phyloP scores from a whole-genome alignment of 2,888 invertebrate species.

The Alsophila aescularia region DNA sequence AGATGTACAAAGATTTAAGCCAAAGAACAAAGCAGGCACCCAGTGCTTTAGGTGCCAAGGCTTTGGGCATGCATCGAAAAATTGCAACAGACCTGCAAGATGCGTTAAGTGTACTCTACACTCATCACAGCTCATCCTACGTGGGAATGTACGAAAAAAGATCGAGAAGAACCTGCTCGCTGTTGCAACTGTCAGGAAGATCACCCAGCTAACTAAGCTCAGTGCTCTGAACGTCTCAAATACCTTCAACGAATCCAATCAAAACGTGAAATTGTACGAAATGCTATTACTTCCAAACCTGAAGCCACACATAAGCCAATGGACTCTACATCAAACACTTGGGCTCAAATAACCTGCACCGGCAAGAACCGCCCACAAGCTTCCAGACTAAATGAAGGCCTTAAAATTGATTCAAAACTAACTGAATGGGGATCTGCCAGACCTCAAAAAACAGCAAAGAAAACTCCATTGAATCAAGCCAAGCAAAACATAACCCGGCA shows the following conservation, averaged over 20 bases:
- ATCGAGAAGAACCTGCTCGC: conserved; percentile 1
- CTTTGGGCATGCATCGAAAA: conserved; percentile 19
- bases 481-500: no score
- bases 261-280: neutral
- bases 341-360: neutral
- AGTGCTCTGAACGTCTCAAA: conserved; percentile 12
- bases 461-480: no score
- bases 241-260: conserved; percentile 6
- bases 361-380: neutral
- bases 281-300: neutral
- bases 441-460: neutral
- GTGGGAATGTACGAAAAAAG: conserved; percentile 10
- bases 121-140: conserved; percentile 12
- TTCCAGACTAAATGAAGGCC: no score
- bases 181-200: no score
- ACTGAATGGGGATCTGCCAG: neutral
- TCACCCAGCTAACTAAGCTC: conserved; percentile 17
- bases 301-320: neutral
- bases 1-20: neutral
- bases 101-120: conserved; percentile 18
- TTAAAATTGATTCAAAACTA: neutral
- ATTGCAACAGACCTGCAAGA: conserved; percentile 12
- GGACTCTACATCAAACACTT: neutral
- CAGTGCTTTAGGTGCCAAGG: no score
- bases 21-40: neutral